Base-by-base conservation (phyloP, 2,888 invertebrate species). In the Euphydryas editha region DNA sequence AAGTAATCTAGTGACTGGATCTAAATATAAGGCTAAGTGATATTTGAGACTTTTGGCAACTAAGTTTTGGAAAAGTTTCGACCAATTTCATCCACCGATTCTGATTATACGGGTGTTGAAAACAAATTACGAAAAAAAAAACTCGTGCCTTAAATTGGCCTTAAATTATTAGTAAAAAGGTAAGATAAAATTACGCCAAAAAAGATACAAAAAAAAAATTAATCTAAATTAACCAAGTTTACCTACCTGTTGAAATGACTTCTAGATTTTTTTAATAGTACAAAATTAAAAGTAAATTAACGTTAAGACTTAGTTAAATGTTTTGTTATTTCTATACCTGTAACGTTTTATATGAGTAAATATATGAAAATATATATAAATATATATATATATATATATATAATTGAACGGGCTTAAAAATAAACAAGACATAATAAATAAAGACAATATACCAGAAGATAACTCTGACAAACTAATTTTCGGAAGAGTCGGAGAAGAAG, bases 101-200 rank as follows among this genome's bases (percentile, higher is more conserved):
- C 87, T 78, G 89, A 87, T 78, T 86, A 73, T 78, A 84, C 80
- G 90, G 90, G 72, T 81, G 90, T 82, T 88, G 90, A 85, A 87
- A 86, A 81, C 74, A 82, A 81, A 84, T 73, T 78, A 82, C 84
- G 74, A 73, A 81, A 81, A 83, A 76, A 82, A 88, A 86, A 83
- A 82, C 79, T 86, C 81, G 93, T 93, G 93, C 93, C 93, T 93
- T 93, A 92, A 92, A 93, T 93, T 90, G 93, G 93, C 93, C 93
- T 93, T 93, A 93, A 93, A 93, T 87, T 90, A 85, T 80, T 84
- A 87, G 76, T 88, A 87, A 93, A 90, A 90, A 89, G 86, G 86
- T 91, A 90, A 90, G 90, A 88, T 85, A 87, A 88, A 88, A 88
- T 83, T 85, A 85, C 82, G 74, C 75, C 81, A 83, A 88, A 85